Evolutionary conservation across 2,113 vertebrate genomes (phyloP).

Genomic region (Heterotilapia buettikoferi): DNA sequence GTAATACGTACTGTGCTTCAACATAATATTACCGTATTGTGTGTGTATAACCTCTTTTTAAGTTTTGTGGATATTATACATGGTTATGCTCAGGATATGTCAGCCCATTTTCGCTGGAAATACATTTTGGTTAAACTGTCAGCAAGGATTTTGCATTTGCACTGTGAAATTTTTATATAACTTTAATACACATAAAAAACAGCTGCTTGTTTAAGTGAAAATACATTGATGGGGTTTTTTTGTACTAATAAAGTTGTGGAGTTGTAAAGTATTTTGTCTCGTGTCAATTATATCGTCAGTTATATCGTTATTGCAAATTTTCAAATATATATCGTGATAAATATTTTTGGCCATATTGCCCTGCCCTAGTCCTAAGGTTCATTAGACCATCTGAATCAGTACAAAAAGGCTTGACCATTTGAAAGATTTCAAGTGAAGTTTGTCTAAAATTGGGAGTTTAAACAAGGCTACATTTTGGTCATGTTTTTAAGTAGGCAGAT

Average conservation of each 20-base stretch:
- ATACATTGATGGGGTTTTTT: background rate
- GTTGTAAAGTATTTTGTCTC: background rate
- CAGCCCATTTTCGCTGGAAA: background rate
- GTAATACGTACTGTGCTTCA: background rate
- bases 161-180: background rate
- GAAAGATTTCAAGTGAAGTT: constrained; percentile 16
- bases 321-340: background rate
- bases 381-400: background rate
- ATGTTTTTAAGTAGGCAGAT: constrained; percentile 39
- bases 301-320: background rate
- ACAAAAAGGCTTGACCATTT: constrained; percentile 16
- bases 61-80: background rate
- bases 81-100: background rate
- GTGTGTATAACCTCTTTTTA: background rate
- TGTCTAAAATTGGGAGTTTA: background rate
- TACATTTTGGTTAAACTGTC: background rate
- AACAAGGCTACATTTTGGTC: background rate
- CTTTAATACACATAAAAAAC: background rate
- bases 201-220: background rate
- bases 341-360: background rate
- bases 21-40: background rate
- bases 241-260: background rate
- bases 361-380: background rate
- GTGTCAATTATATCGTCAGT: background rate
- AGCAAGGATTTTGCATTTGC: background rate